A percentile compares a stretch with the other conserved stretches of the same genome.
Conservation (phyloP, 2,113 vertebrate species). For the Silurus asotus region DNA sequence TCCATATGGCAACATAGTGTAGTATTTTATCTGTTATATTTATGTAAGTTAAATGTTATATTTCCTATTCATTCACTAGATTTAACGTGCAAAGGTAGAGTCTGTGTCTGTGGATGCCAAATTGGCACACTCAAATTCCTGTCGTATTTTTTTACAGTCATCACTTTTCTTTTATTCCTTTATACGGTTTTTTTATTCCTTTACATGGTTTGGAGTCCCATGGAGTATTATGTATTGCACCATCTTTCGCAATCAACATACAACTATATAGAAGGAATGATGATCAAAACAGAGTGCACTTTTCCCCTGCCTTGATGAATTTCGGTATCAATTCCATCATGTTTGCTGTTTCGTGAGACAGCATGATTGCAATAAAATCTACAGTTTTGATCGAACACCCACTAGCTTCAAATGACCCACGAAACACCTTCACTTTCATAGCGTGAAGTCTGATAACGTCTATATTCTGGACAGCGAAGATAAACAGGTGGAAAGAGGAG, state of each 20-base stretch:
- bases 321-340: not conserved
- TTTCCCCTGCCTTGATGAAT: not conserved
- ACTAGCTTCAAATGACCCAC: not conserved
- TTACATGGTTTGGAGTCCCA: not conserved
- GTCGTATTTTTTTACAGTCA: not conserved
- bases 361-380: not conserved
- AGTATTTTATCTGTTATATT: not conserved
- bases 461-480: not conserved
- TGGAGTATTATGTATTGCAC: not conserved
- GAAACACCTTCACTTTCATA: not conserved
- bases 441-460: not conserved
- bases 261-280: not conserved
- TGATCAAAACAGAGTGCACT: not conserved
- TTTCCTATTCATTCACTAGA: not conserved
- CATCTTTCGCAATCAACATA: not conserved
- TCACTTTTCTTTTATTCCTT: not conserved
- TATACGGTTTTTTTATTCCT: not conserved
- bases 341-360: not conserved
- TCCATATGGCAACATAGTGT: not conserved
- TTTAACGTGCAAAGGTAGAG: not conserved
- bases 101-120: not conserved
- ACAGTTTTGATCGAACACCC: slow-evolving; percentile 10
- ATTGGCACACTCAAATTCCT: not conserved
- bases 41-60: not conserved
- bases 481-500: not conserved